Evolutionary conservation across 2,113 vertebrate species (phyloP), one percentile per base, ranked within the genome.

Genomic region (Neoarius graeffei): DNA sequence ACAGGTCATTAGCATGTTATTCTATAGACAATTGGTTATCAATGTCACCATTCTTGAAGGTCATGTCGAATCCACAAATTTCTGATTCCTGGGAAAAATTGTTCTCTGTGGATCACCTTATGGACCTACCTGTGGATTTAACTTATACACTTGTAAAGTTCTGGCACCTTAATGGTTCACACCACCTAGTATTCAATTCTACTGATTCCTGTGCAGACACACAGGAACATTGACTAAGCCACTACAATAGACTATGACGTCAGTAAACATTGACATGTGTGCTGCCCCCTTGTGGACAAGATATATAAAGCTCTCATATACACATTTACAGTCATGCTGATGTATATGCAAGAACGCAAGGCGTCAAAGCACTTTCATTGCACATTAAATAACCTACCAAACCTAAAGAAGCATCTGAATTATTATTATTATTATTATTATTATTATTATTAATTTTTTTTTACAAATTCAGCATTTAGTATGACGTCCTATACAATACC

Each of bases 271-370:
- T 87, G 54, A 62, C 19, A 54, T 80, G 81, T 71, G 85, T 85
- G 74, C 85, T 89, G 74, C 82, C 85, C 64, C 85, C 85, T 84
- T 81, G 82, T 87, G 85, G 88, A 79, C 48, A 86, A 66, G 19
- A 2, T 30, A 7, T 69, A 3, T 27, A 56, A 9, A 6, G 14
- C 84, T 64, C 20, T 60, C 48, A 76, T 50, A 1, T 85, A 50
- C 76, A 27, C 76, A 23, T 50, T 50, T 74, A 19, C 50, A 77
- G n/a, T 5, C 17, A 64, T 62, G 0, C 42, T 48, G 42, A 66
- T n/a, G 23, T 66, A 6, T 4, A 54, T 67, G 48, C 42, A 52
- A 27, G 82, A 23, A 6, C 0, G 56, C 25, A 67, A 42, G 30
- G 52, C 69, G 7, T 54, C 4, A n/a, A 54, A 69, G 30, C 7